Base-by-base conservation (phyloP, 2,113 vertebrate genomes). In the Andinoacara biseriatus region DNA sequence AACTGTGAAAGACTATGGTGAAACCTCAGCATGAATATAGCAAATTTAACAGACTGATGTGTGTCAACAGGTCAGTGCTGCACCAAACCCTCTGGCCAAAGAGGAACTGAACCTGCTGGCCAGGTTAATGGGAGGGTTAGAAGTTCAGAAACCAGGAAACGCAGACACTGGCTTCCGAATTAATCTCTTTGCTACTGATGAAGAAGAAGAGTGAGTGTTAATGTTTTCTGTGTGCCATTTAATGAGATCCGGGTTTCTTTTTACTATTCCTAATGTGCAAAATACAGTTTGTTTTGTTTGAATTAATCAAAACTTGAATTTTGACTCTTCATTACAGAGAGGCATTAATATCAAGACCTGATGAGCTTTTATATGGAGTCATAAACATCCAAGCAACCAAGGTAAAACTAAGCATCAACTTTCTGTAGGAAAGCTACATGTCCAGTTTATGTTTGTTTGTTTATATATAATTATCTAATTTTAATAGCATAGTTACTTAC, bases 41-140 rank as follows among this genome's bases (percentile, higher is more conserved):
- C 29, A 14, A 84, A 10, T 43, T 82, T 33, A 80, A 85, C 31
- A 57, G 67, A n/a, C 14, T 8, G 0, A 63, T 77, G 11, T 84
- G 17, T 87, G 46, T 80, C 62, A 58, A 78, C 94, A 99, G 98
- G 97, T 98, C 89, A 97, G 93, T 72, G 58, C 94, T 46, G 90
- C 90, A 81, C 97, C 98, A n/a, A 99, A 97, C 89, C 97, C 97
- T 35, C 94, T 99, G 40, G 98, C 97, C 76, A 99, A 99, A 94
- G 98, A 99, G 94, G 98, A 99, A 76, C 95, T 99, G 84, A 98
- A 99, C 86, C 94, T 99, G 35, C 91, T 99, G 92, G 98, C 98
- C 86, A 95, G 94, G 88, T 95, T 99, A 63, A 96, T 99, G 95
- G 98, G 98, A 87, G 96, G 97, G 13, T 89, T 99, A 91, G 97